Evolutionary conservation across 2,888 invertebrate genomes (phyloP).

Genomic region (Chelonus formosanus): DNA sequence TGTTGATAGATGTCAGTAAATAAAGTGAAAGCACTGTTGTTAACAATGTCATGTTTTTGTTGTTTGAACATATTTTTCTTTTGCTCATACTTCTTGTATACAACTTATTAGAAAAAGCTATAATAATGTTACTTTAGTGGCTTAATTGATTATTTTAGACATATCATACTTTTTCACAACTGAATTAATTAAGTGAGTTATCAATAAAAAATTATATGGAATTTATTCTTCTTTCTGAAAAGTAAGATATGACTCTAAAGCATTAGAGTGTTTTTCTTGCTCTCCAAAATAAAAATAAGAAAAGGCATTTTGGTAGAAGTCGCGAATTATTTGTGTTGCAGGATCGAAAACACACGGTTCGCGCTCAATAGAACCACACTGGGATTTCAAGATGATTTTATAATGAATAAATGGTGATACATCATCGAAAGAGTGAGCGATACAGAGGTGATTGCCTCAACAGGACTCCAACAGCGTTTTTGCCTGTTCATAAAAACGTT

Average conservation of each 20-base stretch:
- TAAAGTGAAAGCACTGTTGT: neutral
- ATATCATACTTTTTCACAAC: too few species aligned
- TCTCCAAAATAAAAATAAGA: neutral
- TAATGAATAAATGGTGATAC: slow-evolving; percentile 27
- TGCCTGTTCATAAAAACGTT: slow-evolving; percentile 34
- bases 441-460: slow-evolving; percentile 26
- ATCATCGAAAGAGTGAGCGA: slow-evolving; percentile 20
- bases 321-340: slow-evolving; percentile 57
- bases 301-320: slow-evolving; percentile 33
- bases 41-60: neutral
- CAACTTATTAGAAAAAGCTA: too few species aligned
- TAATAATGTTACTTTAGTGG: too few species aligned
- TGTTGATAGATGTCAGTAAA: slow-evolving; percentile 2
- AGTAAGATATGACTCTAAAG: slow-evolving; percentile 25
- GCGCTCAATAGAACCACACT: slow-evolving; percentile 52
- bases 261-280: neutral
- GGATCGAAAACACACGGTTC: slow-evolving; percentile 59
- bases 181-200: too few species aligned
- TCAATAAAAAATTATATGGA: too few species aligned
- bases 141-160: too few species aligned
- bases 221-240: neutral
- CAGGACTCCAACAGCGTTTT: slow-evolving; percentile 40
- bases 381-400: slow-evolving; percentile 12
- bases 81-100: neutral
- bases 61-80: slow-evolving; percentile 18